Base-by-base conservation (phyloP, 2,888 invertebrate species). In the Eilema sororculum region DNA sequence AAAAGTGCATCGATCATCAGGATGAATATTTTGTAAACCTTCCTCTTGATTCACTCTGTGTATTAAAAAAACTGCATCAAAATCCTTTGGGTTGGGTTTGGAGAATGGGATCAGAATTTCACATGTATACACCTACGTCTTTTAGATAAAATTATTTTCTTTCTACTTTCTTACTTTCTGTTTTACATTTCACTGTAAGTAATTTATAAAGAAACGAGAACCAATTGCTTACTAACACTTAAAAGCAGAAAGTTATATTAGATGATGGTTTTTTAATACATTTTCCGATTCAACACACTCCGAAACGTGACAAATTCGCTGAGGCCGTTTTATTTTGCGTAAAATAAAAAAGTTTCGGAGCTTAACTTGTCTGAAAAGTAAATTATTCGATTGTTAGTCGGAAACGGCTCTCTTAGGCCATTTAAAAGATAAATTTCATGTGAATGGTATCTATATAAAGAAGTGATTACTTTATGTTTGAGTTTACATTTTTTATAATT, bases 381-480 rank as follows among this genome's bases (percentile, higher is more conserved):
- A 80, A 57, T 80, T 78, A 78, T 80, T 72, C 71, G 72, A 71
- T 69, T 75, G 79, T 77, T 76, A 73, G 63, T 24, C 22, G 69
- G 69, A 79, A 83, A 79, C 71, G 73, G 75, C 73, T 80, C 77
- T 79, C 78, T 78, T 61, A 80, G 62, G 73, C 79, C 77, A 75
- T 85, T 79, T 79, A 76, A 78, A 75, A 82, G 81, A 84, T 84
- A 83, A 80, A 82, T 81, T 78, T 63, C 60, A 68, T 72, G 77
- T 72, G 73, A 79, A 79, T 79, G 77, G 76, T 78, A 69, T 41
- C n/a, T 62, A 25, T 62, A 41, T 68, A 37, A 28, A 24, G 37
- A 57, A 63, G n/a, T 33, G 59, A 78, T 72, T 78, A 41, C 63
- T 75, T 71, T 70, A 62, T 33, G 25, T 62, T 68, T 6, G 12